Evolutionary conservation across 1,140 invertebrate genomes (phyloP).

Genomic region (Nymphalis io): DNA sequence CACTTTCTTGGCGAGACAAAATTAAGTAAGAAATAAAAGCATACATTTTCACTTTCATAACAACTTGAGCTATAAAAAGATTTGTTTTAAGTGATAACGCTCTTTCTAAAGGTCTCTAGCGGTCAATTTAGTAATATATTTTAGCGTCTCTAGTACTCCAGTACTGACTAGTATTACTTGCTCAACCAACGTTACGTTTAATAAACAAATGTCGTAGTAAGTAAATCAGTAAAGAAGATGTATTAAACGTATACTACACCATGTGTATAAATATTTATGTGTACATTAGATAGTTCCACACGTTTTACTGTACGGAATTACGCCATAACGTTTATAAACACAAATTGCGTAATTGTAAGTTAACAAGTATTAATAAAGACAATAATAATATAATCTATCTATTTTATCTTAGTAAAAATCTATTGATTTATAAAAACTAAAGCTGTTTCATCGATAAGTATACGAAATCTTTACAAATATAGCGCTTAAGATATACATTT

Average conservation of each 20-base stretch:
- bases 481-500: conserved; percentile 30
- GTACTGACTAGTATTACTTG: background rate
- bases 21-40: too few relatives aligned
- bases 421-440: background rate
- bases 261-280: background rate
- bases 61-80: background rate
- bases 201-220: background rate
- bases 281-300: background rate
- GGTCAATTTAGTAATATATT: background rate
- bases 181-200: background rate
- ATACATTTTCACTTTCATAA: background rate
- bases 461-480: conserved; percentile 24
- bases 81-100: background rate
- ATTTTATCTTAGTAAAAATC: background rate
- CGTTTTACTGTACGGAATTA: conserved; percentile 18
- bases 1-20: too few relatives aligned
- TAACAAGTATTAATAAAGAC: conserved; percentile 45
- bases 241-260: background rate
- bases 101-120: background rate
- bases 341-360: conserved; percentile 35
- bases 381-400: conserved; percentile 20
- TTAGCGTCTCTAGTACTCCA: background rate
- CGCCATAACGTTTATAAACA: conserved; percentile 41
- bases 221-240: background rate
- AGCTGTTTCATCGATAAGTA: background rate